Conservation (phyloP, 2,888 invertebrate species). For the Cephus rjabovi region DNA sequence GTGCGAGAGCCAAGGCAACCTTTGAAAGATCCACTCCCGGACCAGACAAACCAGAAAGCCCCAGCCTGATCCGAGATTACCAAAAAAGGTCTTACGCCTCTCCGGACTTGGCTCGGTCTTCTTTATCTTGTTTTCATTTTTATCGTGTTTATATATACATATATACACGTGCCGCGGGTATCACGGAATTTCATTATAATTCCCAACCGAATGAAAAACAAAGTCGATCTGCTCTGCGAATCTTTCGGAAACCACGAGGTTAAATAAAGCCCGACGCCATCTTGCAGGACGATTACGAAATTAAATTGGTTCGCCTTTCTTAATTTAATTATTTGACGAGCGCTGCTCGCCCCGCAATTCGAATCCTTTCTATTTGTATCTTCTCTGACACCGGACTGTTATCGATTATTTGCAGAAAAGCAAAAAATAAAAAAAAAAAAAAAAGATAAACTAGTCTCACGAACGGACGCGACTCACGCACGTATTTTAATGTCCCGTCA, state of each 20-base stretch:
- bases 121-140: conserved; percentile 24
- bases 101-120: conserved; percentile 27
- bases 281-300: not conserved
- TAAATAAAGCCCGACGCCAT: not conserved
- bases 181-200: not conserved
- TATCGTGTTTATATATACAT: not conserved
- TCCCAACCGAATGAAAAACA: conserved; percentile 1
- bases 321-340: not conserved
- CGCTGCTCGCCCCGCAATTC: not conserved
- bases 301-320: not conserved
- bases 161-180: not conserved
- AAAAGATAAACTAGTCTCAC: not conserved
- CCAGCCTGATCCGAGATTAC: conserved; percentile 35
- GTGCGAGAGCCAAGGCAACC: conserved; percentile 33
- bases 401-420: not conserved
- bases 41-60: conserved; percentile 47
- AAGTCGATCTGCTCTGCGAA: not conserved
- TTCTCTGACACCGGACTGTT: not conserved
- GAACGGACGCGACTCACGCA: not conserved
- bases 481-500: not conserved
- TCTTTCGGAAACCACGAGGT: conserved; percentile 5
- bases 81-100: conserved; percentile 53
- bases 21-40: conserved; percentile 46
- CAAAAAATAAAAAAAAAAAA: not conserved
- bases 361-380: not conserved